Evolutionary conservation across 2,113 vertebrate genomes (phyloP), one percentile per base, ranked within the genome.

Genomic region (Turdus rufiventris): DNA sequence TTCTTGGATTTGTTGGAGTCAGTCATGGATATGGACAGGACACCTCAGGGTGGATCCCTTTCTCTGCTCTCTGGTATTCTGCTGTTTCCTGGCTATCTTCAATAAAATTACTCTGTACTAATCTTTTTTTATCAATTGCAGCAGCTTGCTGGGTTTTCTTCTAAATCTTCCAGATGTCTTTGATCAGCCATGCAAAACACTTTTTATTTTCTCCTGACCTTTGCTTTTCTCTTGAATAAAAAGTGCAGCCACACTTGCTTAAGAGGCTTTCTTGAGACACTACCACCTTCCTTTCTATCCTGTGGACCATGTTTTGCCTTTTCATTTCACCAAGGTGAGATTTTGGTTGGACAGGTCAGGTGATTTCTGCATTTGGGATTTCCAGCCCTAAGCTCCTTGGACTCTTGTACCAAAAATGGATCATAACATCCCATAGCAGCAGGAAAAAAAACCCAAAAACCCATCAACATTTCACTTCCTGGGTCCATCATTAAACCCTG

Each of bases 221-320:
- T 91, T 89, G 42, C 76, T 95, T 93, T 90, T 70, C 63, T 91
- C 87, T 94, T 78, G 61, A 56, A 45, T 24, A 86, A 81, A 71
- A 83, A 58, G 56, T 54, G 62, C 54, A 93, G 42, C 31, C 38
- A 48, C 1, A 2, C 53, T 75, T 80, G 60, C 83, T 85, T 34
- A n/a, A 63, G 40, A 76, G 33, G 48, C 31, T 83, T 79, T 80
- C 48, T n/a, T 42, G 45, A 54, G 38, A 24, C 42, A 33, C 67
- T 40, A 23, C 12, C 91, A 68, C 93, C 75, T 92, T 92, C 67
- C 67, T 85, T 85, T 20, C n/a, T 66, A 12, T 25, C 14, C 38
- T 33, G 40, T 3, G 5, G 28, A 45, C 34, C 12, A 14, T 0
- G 1, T 63, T 85, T 66, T 91, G 5, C 21, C 54, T 61, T 60